phyloP scores from a whole-genome alignment of 1,140 invertebrate species.

The Maniola jurtina region DNA sequence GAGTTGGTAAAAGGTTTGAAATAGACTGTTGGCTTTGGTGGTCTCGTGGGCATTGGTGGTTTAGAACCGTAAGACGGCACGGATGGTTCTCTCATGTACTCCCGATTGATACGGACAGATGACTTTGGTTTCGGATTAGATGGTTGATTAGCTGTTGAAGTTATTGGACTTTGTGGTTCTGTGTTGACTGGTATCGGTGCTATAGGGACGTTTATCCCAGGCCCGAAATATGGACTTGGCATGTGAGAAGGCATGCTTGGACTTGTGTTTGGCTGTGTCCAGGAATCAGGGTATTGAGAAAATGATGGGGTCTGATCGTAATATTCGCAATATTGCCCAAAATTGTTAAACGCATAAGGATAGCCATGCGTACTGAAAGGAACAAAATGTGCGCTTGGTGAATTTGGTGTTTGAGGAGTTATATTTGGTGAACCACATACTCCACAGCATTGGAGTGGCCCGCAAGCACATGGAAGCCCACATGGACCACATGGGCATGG shows the following conservation, averaged over 20 bases:
- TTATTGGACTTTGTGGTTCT: not conserved
- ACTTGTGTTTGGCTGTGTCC: not conserved
- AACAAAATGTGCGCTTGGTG: not conserved
- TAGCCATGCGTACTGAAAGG: not conserved
- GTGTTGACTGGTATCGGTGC: slow-evolving; percentile 1
- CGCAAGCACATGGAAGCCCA: slow-evolving; percentile 15
- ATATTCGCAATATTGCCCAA: not conserved
- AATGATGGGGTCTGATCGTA: not conserved
- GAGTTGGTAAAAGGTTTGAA: not conserved
- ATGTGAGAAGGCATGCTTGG: not conserved
- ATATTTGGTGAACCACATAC: slow-evolving; percentile 10
- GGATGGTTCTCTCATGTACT: not conserved
- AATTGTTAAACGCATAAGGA: slow-evolving; percentile 1
- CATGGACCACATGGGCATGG: slow-evolving; percentile 25
- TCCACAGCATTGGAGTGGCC: slow-evolving; percentile 24
- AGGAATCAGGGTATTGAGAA: not conserved
- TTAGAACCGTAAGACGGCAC: not conserved
- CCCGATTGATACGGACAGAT: not conserved
- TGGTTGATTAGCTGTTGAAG: not conserved
- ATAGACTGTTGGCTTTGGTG: not conserved
- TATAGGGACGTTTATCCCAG: slow-evolving; percentile 20
- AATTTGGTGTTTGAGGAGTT: not conserved
- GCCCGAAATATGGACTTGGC: slow-evolving; percentile 13
- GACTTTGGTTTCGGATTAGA: not conserved
- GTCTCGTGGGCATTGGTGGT: not conserved